Base-by-base conservation (phyloP, 2,888 invertebrate species). In the Oscheius onirici region DNA sequence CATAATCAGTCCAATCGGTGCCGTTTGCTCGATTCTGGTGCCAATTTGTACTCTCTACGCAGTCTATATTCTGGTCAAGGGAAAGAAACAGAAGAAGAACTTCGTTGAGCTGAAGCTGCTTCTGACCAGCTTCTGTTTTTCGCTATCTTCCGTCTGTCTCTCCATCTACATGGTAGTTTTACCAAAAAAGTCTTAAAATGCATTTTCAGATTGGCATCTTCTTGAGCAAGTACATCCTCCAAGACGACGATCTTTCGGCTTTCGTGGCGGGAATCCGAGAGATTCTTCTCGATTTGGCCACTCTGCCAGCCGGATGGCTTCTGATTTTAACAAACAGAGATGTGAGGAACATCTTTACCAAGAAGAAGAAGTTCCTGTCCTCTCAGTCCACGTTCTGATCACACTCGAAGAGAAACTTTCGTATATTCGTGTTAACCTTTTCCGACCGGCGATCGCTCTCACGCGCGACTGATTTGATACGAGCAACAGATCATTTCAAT, bases 341-440 rank as follows among this genome's bases (percentile, higher is more conserved):
- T 55, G 26, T 55, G 22, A 24, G 55, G 10, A 26, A 26, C 28
- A n/a, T 55, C 11, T 55, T 20, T 17, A 28, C 22, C 13, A 55
- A 55, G 26, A 55, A 55, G 55, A 55, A 55, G 28, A n/a, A 46
- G 20, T 55, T 55, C 17, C 55, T 55, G n/a, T 55, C 55, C 3
- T 55, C 55, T 3, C 55, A 55, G 11, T 55, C 55, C 2, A 55
- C 55, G 2, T 51, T 51, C 3, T 51, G 20, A 55, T 28, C 28
- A 24, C 24, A 20, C 15, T 22, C 20, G 52, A 52, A 52, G 13
- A 20, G 28, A 55, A 26, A 17, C 51, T 11, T 51, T 22, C 8
- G 3, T 34, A 8, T 34, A 34, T 34, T 6, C 34, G 8, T 34
- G 20, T 46, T 46, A 46, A 46, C n/a, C 20, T 46, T 46, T 46